Evolutionary conservation across 2,797 vertebrate species (phyloP), one percentile per base, ranked within the genome.

Genomic region (Manis javanica): DNA sequence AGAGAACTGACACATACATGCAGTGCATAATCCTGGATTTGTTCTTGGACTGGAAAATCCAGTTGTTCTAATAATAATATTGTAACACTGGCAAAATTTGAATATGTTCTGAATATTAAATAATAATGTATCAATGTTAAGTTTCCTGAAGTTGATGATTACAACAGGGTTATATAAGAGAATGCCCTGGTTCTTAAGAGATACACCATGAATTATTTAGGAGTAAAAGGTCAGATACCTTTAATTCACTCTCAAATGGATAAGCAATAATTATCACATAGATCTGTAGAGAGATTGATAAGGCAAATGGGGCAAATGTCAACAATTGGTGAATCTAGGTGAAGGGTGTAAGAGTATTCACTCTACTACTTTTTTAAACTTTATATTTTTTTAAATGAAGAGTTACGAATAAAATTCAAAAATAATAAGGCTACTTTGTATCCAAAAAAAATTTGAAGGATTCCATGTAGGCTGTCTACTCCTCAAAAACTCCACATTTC

Each of bases 371-470:
- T 37, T 78, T 55, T 78, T 78, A 29, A 53, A 34, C 72, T 75
- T 23, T 75, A n/a, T 19, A 21, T 79, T 57, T 90, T 61, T 77
- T 15, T 13, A n/a, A 61, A 68, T 78, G 29, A 11, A 59, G 88
- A 68, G 24, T 83, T 89, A 78, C 71, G 88, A 82, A 34, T 66
- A 82, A 93, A 64, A 53, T 12, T 66, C 87, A 68, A 71, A 69
- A 84, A 18, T 46, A 78, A 49, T 59, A 69, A 75, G 31, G 34
- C 14, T 84, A 63, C 53, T 51, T 75, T 64, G 63, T 77, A 7
- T 78, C 37, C 55, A 46, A 14, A 34, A 75, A 74, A 75, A 92
- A 34, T 71, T 34, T 39, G 19, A 16, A 87, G 55, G 31, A 57
- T 46, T 87, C 39, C 18, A n/a, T 10, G 7, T 42, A 8, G n/a